Base-by-base conservation (phyloP, 2,113 vertebrate genomes). In the Tonatia bakeri region DNA sequence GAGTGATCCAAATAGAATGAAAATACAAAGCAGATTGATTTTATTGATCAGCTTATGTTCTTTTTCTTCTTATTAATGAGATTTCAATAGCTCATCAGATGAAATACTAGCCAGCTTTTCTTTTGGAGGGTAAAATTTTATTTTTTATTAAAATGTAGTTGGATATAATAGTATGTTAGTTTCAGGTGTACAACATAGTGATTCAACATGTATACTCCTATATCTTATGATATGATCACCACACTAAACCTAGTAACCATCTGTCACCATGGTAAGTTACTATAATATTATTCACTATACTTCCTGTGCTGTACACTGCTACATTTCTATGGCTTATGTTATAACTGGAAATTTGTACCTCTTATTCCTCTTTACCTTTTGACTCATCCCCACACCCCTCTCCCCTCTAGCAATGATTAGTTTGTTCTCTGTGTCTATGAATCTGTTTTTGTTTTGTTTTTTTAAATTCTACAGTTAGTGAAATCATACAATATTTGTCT, bases 11-110 rank as follows among this genome's bases (percentile, higher is more conserved):
- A 94, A 87, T 75, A 86, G 26, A 80, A 40, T 43, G 40, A 40
- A 33, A 81, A 90, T 59, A 95, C 26, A 77, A 90, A 75, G 28
- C 40, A 81, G 31, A 36, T 56, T 5, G 0, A 76, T 90, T 90
- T 54, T 82, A 50, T 93, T 86, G 33, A 82, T 87, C 81, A 90
- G 24, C 24, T 75, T 70, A n/a, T 72, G 50, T 54, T 94, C 15
- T 52, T 82, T 88, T 76, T 70, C n/a, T 65, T 92, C 52, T 45
- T 94, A 87, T 70, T 95, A 94, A 77, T 69, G 50, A 90, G 24
- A 81, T n/a, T 95, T 94, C 54, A 65, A 31, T 93, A 82, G 94
- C 75, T 95, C 47, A 96, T 10, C 3, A 82, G 59, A 33, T 91
- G 65, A 96, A 94, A 94, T 87, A 87, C 61, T 73, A 56, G 40